Base-by-base conservation (phyloP, 2,113 vertebrate species). In the Xiphorhynchus elegans region DNA sequence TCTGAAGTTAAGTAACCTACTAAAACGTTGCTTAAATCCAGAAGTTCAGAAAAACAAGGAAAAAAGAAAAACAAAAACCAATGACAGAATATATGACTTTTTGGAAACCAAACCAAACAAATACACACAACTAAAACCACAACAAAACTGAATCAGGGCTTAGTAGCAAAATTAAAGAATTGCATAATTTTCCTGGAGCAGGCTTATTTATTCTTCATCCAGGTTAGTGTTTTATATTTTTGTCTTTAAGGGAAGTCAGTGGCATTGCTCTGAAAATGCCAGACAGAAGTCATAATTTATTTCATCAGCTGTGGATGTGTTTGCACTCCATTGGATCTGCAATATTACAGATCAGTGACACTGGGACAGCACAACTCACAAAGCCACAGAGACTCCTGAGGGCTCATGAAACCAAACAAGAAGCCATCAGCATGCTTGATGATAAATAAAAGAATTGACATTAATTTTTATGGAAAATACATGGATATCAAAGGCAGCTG, bases 291-390 rank as follows among this genome's bases (percentile, higher is more conserved):
- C 92, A 93, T 56, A 31, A 20, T 74, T 42, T 49, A 86, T 87
- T 92, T 81, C 70, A 62, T 87, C 92, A 91, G 42, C 55, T 91
- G 69, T 90, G 53, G 80, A 81, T 79, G 69, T 91, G 91, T 94
- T 92, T 40, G 68, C 85, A 88, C 87, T 56, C 60, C 35, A 53
- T 52, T 67, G 70, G 89, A 94, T 86, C 55, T 95, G 17, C 63
- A 88, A 70, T 13, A 44, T 64, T 82, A 76, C n/a, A 95, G 56
- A 83, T 66, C 56, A 64, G 47, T 9, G 31, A 47, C 35, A 37
- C 69, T 82, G 56, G 52, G 79, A 40, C 17, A 58, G 33, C 31
- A 58, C 12, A 58, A 58, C 19, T 21, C 55, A n/a, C 31, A 70
- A 62, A 24, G 11, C 31, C 33, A 37, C n/a, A 64, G 55, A 53